Percentiles rank a stretch among this genome's conserved stretches.
Evolutionary conservation across 2,888 invertebrate species (phyloP).

Genomic region (Rhagophthalmus giganteus): DNA sequence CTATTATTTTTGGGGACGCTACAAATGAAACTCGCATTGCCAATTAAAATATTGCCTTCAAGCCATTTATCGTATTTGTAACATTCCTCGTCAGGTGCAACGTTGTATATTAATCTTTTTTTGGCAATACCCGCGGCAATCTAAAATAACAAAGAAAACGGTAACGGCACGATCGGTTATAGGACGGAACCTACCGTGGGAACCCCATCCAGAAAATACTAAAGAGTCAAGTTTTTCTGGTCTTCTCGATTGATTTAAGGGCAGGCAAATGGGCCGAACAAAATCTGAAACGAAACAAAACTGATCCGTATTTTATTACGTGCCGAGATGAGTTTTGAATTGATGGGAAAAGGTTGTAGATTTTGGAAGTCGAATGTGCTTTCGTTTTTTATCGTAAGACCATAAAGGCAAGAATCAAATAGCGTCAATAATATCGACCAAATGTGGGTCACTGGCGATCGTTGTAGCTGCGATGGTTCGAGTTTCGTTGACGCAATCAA

Average conservation of each 20-base stretch:
- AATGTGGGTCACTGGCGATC: no score
- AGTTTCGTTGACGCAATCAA: no score
- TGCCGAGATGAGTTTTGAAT: no score
- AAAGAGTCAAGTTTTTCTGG: slow-evolving; percentile 2
- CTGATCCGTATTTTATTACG: not conserved
- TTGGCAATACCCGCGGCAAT: slow-evolving; percentile 1
- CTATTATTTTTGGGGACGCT: not conserved
- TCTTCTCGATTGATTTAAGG: slow-evolving; percentile 1
- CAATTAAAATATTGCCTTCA: not conserved
- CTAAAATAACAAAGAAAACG: not conserved
- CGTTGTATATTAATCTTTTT: slow-evolving; percentile 4
- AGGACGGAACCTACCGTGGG: slow-evolving; percentile 1
- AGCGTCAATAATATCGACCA: no score
- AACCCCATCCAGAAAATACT: slow-evolving; percentile 10
- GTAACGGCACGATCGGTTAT: not conserved
- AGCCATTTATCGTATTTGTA: slow-evolving; percentile 2
- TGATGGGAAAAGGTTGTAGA: no score
- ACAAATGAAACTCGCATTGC: slow-evolving; percentile 6
- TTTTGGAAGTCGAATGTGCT: no score
- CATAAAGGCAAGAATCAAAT: no score
- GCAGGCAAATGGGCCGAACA: slow-evolving; percentile 11
- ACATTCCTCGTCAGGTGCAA: slow-evolving; percentile 1
- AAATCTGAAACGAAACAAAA: slow-evolving; percentile 6
- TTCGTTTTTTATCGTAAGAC: no score
- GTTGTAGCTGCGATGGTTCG: no score